Evolutionary conservation across 1,140 invertebrate genomes (phyloP).

Genomic region (Cardiocondyla obscurior): DNA sequence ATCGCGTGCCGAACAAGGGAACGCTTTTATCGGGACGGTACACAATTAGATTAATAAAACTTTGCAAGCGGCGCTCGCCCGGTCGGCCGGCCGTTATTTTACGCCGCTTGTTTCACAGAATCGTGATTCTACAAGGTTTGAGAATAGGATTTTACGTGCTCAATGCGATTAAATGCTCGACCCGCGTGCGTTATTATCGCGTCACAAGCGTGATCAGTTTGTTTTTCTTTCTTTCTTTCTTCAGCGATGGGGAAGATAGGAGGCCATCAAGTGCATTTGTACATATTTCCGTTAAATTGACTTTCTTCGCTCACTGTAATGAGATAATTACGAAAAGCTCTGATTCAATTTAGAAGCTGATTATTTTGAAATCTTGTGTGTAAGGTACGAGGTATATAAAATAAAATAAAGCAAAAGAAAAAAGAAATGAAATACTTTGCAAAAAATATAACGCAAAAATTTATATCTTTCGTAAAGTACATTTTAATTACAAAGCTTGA

Average conservation of each 20-base stretch:
- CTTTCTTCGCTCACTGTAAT: neutral
- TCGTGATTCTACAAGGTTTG: conserved; percentile 14
- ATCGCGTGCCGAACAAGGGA: conserved; percentile 6
- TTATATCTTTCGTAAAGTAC: neutral
- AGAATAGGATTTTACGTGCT: conserved; percentile 28
- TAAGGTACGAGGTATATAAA: neutral
- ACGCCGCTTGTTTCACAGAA: conserved; percentile 5
- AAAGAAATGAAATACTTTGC: neutral
- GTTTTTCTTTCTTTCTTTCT: conserved; percentile 27
- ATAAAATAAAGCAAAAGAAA: conserved; percentile 14
- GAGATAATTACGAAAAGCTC: conserved; percentile 11
- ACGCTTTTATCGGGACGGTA: conserved; percentile 33
- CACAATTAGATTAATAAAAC: conserved; percentile 63
- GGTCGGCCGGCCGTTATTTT: conserved; percentile 34
- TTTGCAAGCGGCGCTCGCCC: conserved; percentile 10
- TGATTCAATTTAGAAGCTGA: neutral
- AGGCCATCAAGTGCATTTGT: neutral
- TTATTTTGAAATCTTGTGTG: conserved; percentile 13
- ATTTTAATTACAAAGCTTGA: conserved; percentile 5
- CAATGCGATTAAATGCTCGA: conserved; percentile 13
- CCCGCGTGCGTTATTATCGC: conserved; percentile 12
- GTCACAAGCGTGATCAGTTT: conserved; percentile 12
- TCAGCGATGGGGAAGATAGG: too few relatives aligned
- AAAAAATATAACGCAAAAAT: conserved; percentile 4
- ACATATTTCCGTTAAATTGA: conserved; percentile 24